Evolutionary conservation across 2,888 invertebrate species (phyloP).

Genomic region (Panzeria rudis): DNA sequence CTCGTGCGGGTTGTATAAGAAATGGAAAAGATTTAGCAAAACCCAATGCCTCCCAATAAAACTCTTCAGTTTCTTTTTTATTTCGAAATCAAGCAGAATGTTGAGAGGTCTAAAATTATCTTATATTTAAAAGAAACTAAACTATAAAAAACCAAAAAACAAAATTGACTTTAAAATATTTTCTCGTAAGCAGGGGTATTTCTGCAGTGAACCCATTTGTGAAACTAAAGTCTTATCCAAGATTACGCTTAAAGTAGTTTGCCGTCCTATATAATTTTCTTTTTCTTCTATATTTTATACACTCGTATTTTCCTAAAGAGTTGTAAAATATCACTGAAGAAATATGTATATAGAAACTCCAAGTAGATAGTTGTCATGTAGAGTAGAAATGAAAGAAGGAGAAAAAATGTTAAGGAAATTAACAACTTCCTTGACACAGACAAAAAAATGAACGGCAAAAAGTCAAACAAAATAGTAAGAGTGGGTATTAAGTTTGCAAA

Average conservation of each 20-base stretch:
- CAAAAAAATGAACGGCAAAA: conserved; percentile 3
- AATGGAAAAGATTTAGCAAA: background rate
- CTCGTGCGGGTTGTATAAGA: conserved; percentile 1
- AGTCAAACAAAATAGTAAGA: conserved; percentile 4
- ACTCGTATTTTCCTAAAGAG: conserved; percentile 31
- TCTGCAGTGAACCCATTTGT: conserved; percentile 65
- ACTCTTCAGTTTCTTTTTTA: background rate
- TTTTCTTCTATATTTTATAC: conserved; percentile 6
- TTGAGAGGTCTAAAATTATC: conserved; percentile 5
- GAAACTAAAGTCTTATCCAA: conserved; percentile 71
- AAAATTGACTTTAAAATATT: conserved; percentile 46
- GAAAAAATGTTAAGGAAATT: conserved; percentile 63
- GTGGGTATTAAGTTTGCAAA: conserved; percentile 1
- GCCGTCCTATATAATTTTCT: conserved; percentile 39
- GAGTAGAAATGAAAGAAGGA: conserved; percentile 5
- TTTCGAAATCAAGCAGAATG: conserved; percentile 3
- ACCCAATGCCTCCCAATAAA: background rate
- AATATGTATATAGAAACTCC: background rate
- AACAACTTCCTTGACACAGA: conserved; percentile 69
- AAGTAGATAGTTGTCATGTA: conserved; percentile 47
- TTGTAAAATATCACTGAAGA: conserved; percentile 19
- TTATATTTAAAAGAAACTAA: background rate
- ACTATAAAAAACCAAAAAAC: conserved; percentile 15
- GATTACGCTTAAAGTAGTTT: conserved; percentile 70
- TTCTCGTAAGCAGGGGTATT: conserved; percentile 41